Base-by-base conservation (phyloP, 2,113 vertebrate species). In the Scatophagus argus region DNA sequence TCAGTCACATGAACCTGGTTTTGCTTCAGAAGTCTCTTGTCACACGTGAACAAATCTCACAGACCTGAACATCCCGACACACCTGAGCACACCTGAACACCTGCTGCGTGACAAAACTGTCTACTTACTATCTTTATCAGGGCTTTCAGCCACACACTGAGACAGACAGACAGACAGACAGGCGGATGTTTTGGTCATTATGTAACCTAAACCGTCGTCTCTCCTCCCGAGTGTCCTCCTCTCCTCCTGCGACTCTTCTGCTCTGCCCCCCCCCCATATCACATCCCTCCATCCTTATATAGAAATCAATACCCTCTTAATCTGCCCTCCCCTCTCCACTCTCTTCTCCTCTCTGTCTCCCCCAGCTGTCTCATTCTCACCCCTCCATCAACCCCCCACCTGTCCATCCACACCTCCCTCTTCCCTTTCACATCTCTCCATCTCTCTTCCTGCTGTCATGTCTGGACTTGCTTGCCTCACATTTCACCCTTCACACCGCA, bases 291-390 rank as follows among this genome's bases (percentile, higher is more conserved):
- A 91, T 93, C 92, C 94, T 94, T 92, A 94, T 94, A 92, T 92
- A 92, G 91, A 94, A 94, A 94, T 95, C 93, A 92, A 95, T 94
- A 93, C 82, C 69, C 85, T 91, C 85, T 90, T 94, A 89, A 93
- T 94, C 93, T 89, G 78, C 75, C 64, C 77, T 29, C 74, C 83
- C 80, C 74, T 39, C 68, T 70, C 52, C 77, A 47, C 54, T 44
- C 55, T 58, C 68, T 39, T 14, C 36, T 6, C 5, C 59, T 49
- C 5, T 1, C 1, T 17, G 36, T 34, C 47, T 23, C 59, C 76
- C 56, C 54, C 41, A 73, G 62, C 83, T 82, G 79, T 83, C 84
- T 88, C 79, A 81, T 89, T 82, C 81, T 79, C 86, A 77, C 83
- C 63, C 83, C 76, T 63, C 79, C 65, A 65, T 51, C 79, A 36